Percentiles rank a stretch among this genome's conserved stretches.
Evolutionary conservation across 2,888 invertebrate genomes (phyloP).

Genomic region (Phyllotreta cruciferae): DNA sequence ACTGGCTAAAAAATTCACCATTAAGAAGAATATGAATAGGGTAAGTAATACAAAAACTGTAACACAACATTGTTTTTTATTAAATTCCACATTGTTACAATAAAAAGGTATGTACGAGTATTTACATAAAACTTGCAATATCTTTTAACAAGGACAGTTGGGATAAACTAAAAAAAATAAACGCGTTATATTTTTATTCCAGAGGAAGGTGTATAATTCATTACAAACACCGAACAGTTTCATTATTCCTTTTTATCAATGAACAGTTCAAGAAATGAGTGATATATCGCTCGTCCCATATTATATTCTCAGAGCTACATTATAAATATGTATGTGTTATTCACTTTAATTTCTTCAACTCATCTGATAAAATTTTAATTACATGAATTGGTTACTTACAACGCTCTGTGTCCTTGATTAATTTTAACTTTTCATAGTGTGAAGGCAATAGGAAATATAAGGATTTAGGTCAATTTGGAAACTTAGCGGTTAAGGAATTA

Average conservation of each 20-base stretch:
- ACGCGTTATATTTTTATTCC: slow-evolving; percentile 40
- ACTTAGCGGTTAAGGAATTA: background rate
- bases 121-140: slow-evolving; percentile 53
- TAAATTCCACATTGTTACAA: slow-evolving; percentile 57
- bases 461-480: background rate
- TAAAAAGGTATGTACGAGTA: slow-evolving; percentile 58
- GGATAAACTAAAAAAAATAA: slow-evolving; percentile 35
- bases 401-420: slow-evolving; percentile 2
- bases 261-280: background rate
- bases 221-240: slow-evolving; percentile 6
- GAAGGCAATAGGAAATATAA: slow-evolving; percentile 2
- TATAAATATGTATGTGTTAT: background rate
- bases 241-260: background rate
- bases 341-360: slow-evolving; percentile 1
- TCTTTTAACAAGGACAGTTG: slow-evolving; percentile 46
- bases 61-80: slow-evolving; percentile 57
- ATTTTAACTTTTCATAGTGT: background rate
- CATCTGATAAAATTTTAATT: background rate
- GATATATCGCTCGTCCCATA: too few relatives aligned
- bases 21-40: too few relatives aligned
- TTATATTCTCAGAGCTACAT: background rate
- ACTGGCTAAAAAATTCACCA: too few relatives aligned
- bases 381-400: background rate
- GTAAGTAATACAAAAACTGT: slow-evolving; percentile 34
- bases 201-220: slow-evolving; percentile 26